Conservation (phyloP, 2,113 vertebrate genomes). For the Phrynosoma blainvillii region DNA sequence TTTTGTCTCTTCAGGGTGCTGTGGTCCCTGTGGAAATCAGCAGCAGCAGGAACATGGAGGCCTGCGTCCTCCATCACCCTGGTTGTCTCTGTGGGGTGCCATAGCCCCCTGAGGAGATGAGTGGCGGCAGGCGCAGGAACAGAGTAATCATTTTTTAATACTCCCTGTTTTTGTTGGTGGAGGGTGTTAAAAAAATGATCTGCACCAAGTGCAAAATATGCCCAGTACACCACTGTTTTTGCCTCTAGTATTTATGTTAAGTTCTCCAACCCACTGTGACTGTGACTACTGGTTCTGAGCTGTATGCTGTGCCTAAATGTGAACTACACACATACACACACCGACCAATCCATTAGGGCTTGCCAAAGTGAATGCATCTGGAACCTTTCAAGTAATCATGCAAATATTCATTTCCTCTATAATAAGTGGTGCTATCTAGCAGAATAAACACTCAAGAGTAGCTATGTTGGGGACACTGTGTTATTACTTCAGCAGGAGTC, state of each 20-base stretch:
- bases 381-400: neutral
- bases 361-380: neutral
- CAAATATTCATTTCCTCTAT: neutral
- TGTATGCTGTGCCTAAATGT: neutral
- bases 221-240: too few species aligned
- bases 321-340: too few species aligned
- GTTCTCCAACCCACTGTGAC: too few species aligned
- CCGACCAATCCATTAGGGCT: neutral
- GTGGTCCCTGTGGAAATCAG: too few species aligned
- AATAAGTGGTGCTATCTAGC: neutral
- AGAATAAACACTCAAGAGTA: neutral
- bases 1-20: neutral
- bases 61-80: neutral
- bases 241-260: too few species aligned
- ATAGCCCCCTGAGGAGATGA: too few species aligned
- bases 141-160: too few species aligned
- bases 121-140: too few species aligned
- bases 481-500: neutral
- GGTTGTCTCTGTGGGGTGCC: neutral
- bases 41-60: too few species aligned
- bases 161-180: too few species aligned
- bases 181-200: too few species aligned
- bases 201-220: too few species aligned
- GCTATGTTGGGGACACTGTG: constrained; percentile 30
- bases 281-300: neutral